Evolutionary conservation across 2,113 vertebrate species (phyloP).

Genomic region (Harpagus bidentatus): DNA sequence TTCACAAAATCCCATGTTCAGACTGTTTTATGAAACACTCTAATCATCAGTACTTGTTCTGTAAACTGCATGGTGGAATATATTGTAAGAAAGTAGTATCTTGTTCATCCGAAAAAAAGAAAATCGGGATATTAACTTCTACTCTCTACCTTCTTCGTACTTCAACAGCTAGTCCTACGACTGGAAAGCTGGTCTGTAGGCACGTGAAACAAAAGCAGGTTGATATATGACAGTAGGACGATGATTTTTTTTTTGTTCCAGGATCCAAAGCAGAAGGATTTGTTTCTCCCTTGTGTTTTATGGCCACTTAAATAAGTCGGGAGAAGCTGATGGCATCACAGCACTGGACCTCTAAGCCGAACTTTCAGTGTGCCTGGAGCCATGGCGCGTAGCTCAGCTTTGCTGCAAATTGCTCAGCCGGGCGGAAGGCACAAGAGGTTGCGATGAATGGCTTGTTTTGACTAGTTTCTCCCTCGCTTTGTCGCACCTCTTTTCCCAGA

Average conservation of each 20-base stretch:
- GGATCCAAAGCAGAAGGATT: neutral
- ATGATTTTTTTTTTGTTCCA: neutral
- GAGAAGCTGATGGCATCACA: neutral
- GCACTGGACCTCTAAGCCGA: neutral
- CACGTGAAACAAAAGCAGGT: neutral
- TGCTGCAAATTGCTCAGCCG: neutral
- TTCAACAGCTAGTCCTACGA: neutral
- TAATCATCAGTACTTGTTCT: neutral
- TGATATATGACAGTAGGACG: neutral
- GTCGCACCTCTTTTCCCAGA: neutral
- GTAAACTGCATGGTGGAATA: neutral
- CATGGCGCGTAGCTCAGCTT: neutral
- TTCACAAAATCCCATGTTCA: neutral
- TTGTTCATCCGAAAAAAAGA: neutral
- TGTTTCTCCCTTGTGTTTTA: neutral
- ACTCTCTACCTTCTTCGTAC: neutral
- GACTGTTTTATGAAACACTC: neutral
- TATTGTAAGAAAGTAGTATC: neutral
- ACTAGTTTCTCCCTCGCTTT: neutral
- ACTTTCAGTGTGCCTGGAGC: neutral
- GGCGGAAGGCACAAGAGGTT: neutral
- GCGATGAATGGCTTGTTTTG: fast-evolving
- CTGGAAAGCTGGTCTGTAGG: neutral
- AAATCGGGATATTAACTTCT: neutral
- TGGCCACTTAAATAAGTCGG: neutral